Evolutionary conservation across 2,797 vertebrate species (phyloP).

Genomic region (Sarcophilus harrisii): DNA sequence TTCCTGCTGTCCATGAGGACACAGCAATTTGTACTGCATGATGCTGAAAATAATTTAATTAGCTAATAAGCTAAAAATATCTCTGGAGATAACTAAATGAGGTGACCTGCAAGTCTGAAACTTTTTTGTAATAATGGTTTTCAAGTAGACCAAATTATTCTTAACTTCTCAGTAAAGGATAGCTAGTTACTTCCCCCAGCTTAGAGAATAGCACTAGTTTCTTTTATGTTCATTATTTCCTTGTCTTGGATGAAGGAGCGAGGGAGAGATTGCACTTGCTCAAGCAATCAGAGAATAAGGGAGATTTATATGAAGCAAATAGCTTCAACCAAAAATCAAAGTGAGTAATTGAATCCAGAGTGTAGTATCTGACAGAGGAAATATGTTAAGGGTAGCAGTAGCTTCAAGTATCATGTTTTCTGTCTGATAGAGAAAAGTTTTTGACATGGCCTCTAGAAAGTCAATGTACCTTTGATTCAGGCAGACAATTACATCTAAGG

Average conservation of each 20-base stretch:
- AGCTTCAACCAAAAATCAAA: not conserved
- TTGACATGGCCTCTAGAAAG: not conserved
- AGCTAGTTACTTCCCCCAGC: not conserved
- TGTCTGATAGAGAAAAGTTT: not conserved
- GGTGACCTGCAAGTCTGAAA: not conserved
- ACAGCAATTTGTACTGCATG: not conserved
- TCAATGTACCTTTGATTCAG: not conserved
- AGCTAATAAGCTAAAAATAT: not conserved
- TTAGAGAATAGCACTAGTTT: not conserved
- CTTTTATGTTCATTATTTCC: not conserved
- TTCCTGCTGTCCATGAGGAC: not conserved
- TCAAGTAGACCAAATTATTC: not conserved
- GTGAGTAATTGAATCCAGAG: not conserved
- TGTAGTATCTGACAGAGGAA: not conserved
- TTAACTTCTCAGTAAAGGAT: not conserved
- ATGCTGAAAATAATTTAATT: not conserved
- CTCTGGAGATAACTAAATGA: not conserved
- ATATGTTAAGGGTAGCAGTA: not conserved
- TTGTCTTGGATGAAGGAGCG: not conserved
- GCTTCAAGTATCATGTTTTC: not conserved
- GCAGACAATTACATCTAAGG: not conserved
- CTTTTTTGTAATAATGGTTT: not conserved
- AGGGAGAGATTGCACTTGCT: not conserved
- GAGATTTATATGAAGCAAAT: not conserved
- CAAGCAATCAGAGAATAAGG: not conserved